Percentiles rank a stretch among this genome's conserved stretches.
phyloP scores from a whole-genome alignment of 30 jellyfish, hydroid and myxozoan species.

The Pelagia noctiluca region DNA sequence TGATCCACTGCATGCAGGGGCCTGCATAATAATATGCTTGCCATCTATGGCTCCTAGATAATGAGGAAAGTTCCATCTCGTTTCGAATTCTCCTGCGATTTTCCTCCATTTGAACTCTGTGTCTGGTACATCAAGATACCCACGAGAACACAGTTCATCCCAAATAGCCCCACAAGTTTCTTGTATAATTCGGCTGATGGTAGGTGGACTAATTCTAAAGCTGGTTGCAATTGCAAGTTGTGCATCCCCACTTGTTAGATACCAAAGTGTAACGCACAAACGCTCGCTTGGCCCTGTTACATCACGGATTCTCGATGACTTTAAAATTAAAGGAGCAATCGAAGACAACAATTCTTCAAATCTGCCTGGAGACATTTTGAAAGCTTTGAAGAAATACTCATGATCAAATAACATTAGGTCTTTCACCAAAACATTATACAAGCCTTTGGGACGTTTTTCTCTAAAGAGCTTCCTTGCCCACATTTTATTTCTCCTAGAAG shows the following conservation, averaged over 20 bases:
- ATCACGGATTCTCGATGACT: too few relatives aligned
- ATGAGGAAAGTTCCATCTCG: slow-evolving; percentile 10
- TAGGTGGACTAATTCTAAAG: too few relatives aligned
- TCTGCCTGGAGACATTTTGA: too few relatives aligned
- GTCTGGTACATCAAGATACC: slow-evolving; percentile 6
- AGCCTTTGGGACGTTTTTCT: too few relatives aligned
- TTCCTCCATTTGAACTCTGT: slow-evolving; percentile 16
- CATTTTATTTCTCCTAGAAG: slow-evolving; percentile 3
- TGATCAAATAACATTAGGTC: too few relatives aligned
- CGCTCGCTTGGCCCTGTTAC: too few relatives aligned
- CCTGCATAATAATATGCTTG: slow-evolving; percentile 23
- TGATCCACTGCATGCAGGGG: slow-evolving; percentile 24
- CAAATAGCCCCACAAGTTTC: slow-evolving; percentile 40
- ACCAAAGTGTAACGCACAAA: slow-evolving; percentile 25
- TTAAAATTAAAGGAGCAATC: too few relatives aligned
- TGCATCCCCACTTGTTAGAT: slow-evolving; percentile 55
- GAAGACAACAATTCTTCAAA: too few relatives aligned
- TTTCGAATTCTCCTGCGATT: slow-evolving; percentile 5
- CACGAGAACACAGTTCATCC: slow-evolving; percentile 3
- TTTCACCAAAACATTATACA: too few relatives aligned
- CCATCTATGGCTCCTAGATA: slow-evolving; percentile 34
- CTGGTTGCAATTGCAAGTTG: too few relatives aligned
- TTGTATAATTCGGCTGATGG: too few relatives aligned
- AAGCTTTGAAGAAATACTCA: too few relatives aligned
- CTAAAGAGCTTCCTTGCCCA: slow-evolving; percentile 10